Base-by-base conservation (phyloP, 1,140 invertebrate species). In the Aphaenogaster rudis region DNA sequence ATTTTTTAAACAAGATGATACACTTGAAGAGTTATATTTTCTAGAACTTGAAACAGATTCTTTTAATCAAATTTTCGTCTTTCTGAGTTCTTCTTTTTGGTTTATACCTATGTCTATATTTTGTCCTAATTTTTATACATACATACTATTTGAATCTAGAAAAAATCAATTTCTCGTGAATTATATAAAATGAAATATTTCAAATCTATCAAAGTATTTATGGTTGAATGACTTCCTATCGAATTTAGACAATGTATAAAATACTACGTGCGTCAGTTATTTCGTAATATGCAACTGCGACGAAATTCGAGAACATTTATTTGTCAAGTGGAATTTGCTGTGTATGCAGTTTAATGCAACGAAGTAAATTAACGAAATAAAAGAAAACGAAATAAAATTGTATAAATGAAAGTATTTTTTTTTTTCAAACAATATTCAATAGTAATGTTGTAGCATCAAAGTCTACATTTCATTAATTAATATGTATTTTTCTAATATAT, bases 101-200 rank as follows among this genome's bases (percentile, higher is more conserved):
- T 48, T 48, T 45, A 21, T 28, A 52, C 11, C 15, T 33, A 36
- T 71, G 0, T 71, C 6, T 33, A 28, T 50, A 39, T 66, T 66
- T 8, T 52, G 5, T 50, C 2, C 15, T 6, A 71, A 17, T 50
- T 71, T 71, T 33, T 36, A 63, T 5, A 63, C 6, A 52, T 50
- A 6, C 48, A 3, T 17, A 71, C 21, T 6, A 48, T 17, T 52
- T 67, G 15, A 48, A 48, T 28, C 11, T 28, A n/a, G 42, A 69
- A 69, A 36, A 74, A 21, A 21, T 39, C 9, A 39, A 57, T n/a
- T 57, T 74, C 15, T 39, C 9, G 11, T 1, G 11, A 72, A 57
- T 74, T 57, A 33, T n/a, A 72, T 0, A 39, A 74, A 54, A 77
- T 39, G 2, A 59, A 77, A 45, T 77, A 17, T 21, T 76, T 76